phyloP scores from a whole-genome alignment of 2,113 vertebrate genomes.

The Acinonyx jubatus region DNA sequence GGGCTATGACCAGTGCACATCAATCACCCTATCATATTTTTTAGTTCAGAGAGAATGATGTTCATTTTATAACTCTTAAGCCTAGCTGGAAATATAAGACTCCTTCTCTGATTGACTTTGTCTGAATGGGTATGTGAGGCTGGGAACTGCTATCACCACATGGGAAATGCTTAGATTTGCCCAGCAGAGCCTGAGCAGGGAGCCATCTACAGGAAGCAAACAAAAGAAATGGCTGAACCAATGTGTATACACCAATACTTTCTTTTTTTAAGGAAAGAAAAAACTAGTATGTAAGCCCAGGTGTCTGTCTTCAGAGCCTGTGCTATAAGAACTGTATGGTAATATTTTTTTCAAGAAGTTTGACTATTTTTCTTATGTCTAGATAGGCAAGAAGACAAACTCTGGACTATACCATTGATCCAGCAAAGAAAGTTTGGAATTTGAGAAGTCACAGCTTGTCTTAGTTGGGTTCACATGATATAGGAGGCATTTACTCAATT shows the following conservation, averaged over 20 bases:
- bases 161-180: background rate
- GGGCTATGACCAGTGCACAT: background rate
- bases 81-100: background rate
- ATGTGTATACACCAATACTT: background rate
- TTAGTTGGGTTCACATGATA: background rate
- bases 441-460: background rate
- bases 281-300: background rate
- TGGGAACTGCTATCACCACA: background rate
- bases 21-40: background rate
- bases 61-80: background rate
- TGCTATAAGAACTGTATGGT: background rate
- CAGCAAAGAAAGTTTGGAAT: background rate
- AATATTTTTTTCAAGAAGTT: background rate
- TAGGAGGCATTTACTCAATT: background rate
- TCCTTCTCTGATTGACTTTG: background rate
- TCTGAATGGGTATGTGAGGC: background rate
- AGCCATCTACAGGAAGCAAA: background rate
- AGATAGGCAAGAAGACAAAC: background rate
- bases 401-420: background rate
- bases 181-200: background rate
- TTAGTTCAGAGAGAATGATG: background rate
- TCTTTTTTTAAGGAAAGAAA: background rate
- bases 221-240: background rate
- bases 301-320: background rate
- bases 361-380: background rate